Conservation (phyloP, 1,140 invertebrate genomes). For the Bombus impatiens region DNA sequence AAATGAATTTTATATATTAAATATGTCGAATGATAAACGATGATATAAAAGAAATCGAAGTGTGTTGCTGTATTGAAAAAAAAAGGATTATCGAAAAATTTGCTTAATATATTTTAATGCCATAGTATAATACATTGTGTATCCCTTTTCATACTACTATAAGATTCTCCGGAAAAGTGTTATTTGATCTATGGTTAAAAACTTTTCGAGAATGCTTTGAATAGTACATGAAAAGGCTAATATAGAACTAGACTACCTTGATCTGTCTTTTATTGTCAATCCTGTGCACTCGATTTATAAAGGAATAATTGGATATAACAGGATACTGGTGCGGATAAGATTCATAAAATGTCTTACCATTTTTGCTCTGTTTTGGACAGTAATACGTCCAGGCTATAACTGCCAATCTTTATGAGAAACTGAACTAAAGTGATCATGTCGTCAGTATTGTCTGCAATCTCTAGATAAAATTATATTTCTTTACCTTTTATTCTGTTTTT, state of each 20-base stretch:
- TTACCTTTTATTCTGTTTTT: neutral
- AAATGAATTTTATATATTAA: constrained; percentile 48
- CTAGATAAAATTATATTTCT: constrained; percentile 3
- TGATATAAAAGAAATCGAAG: constrained; percentile 23
- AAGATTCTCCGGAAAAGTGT: constrained; percentile 33
- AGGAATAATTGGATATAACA: constrained; percentile 34
- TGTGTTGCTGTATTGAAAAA: constrained; percentile 36
- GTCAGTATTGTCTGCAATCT: constrained; percentile 57
- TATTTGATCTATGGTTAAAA: neutral
- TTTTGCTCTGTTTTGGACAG: constrained; percentile 67
- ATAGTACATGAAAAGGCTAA: constrained; percentile 41
- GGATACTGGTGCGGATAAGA: constrained; percentile 51
- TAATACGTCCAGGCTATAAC: constrained; percentile 72
- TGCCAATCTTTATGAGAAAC: constrained; percentile 71
- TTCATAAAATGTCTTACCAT: constrained; percentile 40
- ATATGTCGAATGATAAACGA: constrained; percentile 2
- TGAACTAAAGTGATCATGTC: constrained; percentile 56
- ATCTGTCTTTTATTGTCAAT: constrained; percentile 46
- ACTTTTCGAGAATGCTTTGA: constrained; percentile 28
- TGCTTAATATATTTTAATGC: constrained; percentile 52
- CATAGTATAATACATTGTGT: constrained; percentile 35
- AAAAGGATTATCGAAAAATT: constrained; percentile 43
- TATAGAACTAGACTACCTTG: constrained; percentile 39
- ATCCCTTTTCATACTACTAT: constrained; percentile 30
- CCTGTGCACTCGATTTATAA: constrained; percentile 43